A percentile compares a stretch with the other conserved stretches of the same genome.
Conservation (phyloP, 2,888 invertebrate genomes). For the Anagyrus pseudococci region DNA sequence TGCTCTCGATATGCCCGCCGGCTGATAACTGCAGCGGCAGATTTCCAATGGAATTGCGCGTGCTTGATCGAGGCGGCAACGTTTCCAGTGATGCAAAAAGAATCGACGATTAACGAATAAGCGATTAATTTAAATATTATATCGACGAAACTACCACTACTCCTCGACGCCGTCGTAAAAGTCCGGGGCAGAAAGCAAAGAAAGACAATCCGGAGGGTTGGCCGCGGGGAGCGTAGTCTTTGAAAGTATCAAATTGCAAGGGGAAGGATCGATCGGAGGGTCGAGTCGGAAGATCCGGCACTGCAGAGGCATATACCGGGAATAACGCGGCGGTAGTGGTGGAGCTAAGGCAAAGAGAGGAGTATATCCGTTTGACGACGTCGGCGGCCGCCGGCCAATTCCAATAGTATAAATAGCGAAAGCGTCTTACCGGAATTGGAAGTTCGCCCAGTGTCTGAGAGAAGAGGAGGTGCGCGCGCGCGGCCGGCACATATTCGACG, state of each 20-base stretch:
- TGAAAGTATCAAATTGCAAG: background rate
- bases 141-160: no score
- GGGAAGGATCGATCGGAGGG: background rate
- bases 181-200: no score
- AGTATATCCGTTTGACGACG: constrained; percentile 22
- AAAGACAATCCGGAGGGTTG: background rate
- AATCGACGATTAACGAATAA: no score
- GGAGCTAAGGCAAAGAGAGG: background rate
- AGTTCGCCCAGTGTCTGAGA: constrained; percentile 37
- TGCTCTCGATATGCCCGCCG: no score
- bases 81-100: no score
- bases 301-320: background rate
- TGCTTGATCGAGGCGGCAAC: no score
- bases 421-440: constrained; percentile 41
- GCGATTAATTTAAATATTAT: no score
- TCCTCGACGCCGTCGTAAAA: no score
- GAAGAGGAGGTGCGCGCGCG: background rate
- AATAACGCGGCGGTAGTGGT: background rate
- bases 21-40: no score
- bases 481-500: no score
- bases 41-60: no score
- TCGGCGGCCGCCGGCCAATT: constrained; percentile 19
- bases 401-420: constrained; percentile 42
- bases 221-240: background rate
- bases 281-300: background rate